Percentiles rank a stretch among this genome's conserved stretches.
phyloP scores from a whole-genome alignment of 1,140 invertebrate species.

The Muscidifurax raptorellus region DNA sequence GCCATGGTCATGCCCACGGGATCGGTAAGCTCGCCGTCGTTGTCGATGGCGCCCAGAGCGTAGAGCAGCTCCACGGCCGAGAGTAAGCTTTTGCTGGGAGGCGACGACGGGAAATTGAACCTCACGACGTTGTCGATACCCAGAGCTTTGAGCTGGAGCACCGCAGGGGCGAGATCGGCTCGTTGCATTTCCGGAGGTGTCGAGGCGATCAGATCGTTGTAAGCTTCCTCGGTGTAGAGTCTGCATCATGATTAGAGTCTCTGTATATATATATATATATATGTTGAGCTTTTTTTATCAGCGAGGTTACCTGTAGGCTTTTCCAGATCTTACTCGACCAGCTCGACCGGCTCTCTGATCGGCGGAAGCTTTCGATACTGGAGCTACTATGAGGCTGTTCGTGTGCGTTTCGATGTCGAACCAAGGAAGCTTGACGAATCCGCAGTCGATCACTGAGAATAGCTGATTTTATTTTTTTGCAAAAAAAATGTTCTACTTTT shows the following conservation, averaged over 20 bases:
- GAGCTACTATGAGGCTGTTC: constrained; percentile 89
- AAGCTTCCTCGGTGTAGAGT: constrained; percentile 88
- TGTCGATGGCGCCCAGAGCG: constrained; percentile 90
- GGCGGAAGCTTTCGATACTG: constrained; percentile 92
- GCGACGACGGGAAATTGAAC: constrained; percentile 91
- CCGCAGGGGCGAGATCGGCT: constrained; percentile 88
- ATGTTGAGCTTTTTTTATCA: neutral
- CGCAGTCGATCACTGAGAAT: constrained; percentile 93
- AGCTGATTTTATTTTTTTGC: constrained; percentile 13
- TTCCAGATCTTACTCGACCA: constrained; percentile 89
- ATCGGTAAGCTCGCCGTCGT: constrained; percentile 86
- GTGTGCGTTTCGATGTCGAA: constrained; percentile 90
- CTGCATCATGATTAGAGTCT: constrained; percentile 65
- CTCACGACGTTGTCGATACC: constrained; percentile 93
- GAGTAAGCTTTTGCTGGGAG: constrained; percentile 92
- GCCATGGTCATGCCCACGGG: constrained; percentile 91
- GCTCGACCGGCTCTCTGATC: constrained; percentile 94
- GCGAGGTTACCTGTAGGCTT: constrained; percentile 81
- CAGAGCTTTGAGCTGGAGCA: constrained; percentile 95
- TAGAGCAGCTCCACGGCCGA: constrained; percentile 91
- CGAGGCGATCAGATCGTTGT: constrained; percentile 80
- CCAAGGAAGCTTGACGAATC: constrained; percentile 97
- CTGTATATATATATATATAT: neutral
- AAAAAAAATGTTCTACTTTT: constrained; percentile 39
- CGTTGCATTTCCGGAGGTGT: constrained; percentile 96